Evolutionary conservation across 2,888 invertebrate genomes (phyloP).

Genomic region (Prenolepis imparis): DNA sequence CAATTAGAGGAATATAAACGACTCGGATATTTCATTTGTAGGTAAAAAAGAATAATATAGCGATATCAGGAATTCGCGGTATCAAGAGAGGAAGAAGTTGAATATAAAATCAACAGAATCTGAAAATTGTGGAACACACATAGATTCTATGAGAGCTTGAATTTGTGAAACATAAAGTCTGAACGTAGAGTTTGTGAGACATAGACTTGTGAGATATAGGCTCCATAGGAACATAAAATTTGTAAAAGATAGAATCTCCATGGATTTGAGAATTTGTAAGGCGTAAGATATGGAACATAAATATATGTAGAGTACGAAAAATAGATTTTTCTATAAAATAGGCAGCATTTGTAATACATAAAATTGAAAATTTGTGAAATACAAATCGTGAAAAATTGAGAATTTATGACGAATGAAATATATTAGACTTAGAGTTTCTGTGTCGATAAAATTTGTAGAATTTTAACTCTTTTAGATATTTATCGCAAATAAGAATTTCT

Average conservation of each 20-base stretch:
- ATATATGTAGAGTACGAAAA: not conserved
- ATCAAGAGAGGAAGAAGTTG: not conserved
- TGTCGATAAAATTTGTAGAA: not conserved
- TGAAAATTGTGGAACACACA: constrained; percentile 43
- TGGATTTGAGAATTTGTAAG: constrained; percentile 22
- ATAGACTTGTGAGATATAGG: constrained; percentile 20
- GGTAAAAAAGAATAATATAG: constrained; percentile 73
- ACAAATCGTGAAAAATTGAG: not conserved
- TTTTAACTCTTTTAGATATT: not conserved
- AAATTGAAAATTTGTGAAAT: not conserved
- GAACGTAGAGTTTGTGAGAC: constrained; percentile 37
- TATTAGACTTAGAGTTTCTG: not conserved
- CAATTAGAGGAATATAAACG: constrained; percentile 50
- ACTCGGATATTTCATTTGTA: constrained; percentile 80
- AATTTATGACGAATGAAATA: not conserved
- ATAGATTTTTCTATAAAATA: not conserved
- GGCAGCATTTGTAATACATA: not conserved
- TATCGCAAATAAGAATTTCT: not conserved
- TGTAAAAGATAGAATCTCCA: constrained; percentile 31
- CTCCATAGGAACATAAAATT: constrained; percentile 42
- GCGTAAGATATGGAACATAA: not conserved
- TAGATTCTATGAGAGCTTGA: constrained; percentile 30
- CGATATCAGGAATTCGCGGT: constrained; percentile 59
- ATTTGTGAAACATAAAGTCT: constrained; percentile 51
- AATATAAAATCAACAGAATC: constrained; percentile 31